Evolutionary conservation across 2,888 invertebrate genomes (phyloP), one percentile per base, ranked within the genome.

Genomic region (Eilema griseolum): DNA sequence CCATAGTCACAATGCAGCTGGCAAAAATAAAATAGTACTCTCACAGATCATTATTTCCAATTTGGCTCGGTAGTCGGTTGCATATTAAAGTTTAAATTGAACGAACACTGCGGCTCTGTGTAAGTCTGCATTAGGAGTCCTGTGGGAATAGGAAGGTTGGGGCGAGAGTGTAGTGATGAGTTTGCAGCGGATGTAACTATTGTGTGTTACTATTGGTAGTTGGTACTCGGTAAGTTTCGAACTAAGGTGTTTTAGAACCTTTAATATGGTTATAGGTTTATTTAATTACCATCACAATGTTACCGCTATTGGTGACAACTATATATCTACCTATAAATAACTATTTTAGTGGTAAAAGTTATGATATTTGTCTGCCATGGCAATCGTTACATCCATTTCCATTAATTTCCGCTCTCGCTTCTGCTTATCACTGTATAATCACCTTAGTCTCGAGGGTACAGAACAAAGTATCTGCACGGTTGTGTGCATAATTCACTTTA

Each of bases 81-180:
- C 92, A 93, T 94, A 92, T 94, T 93, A 93, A 94, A 94, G 88
- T 94, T 94, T 93, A 94, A 94, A 94, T 94, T 93, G 94, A 92
- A 93, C 92, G 92, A 90, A 90, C 90, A 88, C 85, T 89, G 90
- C 88, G 89, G 91, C 82, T 86, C 87, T 88, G 89, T 93, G 93
- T 94, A 93, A 94, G 93, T 93, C 94, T 93, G 91, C 90, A 92
- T 94, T 93, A 94, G 90, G 87, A 85, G 85, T 89, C 93, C 82
- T 91, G 70, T 66, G 93, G 87, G 93, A 84, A 81, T 83, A 86
- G 81, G 82, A 84, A 78, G 31, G 66, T 70, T 57, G 79, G 74
- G 72, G 78, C 79, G 72, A 74, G 77, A 72, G 61, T 61, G 61
- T 66, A 70, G 75, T 77, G 68, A 57, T 23, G 41, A 59, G 26